These are phyloP conservation scores for Lumbricus terrestris DNA, from an alignment of 2,888 invertebrate species.

Conservation along the genomic window DNA sequence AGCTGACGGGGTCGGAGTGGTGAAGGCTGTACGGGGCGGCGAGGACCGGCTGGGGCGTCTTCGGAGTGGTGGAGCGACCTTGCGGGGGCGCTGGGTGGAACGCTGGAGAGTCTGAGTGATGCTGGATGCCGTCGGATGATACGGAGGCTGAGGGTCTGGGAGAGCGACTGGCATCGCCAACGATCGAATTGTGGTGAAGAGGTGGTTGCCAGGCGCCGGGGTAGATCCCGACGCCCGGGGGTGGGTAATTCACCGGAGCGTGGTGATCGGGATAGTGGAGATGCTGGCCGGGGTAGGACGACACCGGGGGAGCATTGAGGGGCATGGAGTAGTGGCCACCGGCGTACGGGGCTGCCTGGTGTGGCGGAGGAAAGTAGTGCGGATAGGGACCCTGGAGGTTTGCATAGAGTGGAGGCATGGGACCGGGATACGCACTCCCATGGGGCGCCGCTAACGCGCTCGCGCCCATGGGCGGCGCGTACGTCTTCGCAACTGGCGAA, in stretches of 20 bases:
- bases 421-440: neutral
- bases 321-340: neutral
- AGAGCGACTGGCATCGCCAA: neutral
- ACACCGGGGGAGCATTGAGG: neutral
- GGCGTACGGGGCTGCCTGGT: neutral
- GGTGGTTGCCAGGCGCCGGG: neutral
- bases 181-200: neutral
- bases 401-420: constrained; percentile 5
- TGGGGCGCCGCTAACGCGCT: neutral
- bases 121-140: neutral
- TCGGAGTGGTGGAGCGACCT: neutral
- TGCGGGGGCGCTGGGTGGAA: neutral
- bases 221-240: neutral
- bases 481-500: neutral
- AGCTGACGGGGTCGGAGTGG: neutral
- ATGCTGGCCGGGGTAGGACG: neutral
- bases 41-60: neutral
- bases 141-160: neutral
- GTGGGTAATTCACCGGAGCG: neutral
- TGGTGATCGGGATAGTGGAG: neutral
- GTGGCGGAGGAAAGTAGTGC: neutral
- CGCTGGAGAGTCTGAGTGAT: neutral
- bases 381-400: neutral
- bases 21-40: neutral
- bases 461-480: neutral